These are phyloP conservation scores for Hirundo rustica DNA, from an alignment of 2,797 vertebrate genomes.

Conservation along the genomic window DNA sequence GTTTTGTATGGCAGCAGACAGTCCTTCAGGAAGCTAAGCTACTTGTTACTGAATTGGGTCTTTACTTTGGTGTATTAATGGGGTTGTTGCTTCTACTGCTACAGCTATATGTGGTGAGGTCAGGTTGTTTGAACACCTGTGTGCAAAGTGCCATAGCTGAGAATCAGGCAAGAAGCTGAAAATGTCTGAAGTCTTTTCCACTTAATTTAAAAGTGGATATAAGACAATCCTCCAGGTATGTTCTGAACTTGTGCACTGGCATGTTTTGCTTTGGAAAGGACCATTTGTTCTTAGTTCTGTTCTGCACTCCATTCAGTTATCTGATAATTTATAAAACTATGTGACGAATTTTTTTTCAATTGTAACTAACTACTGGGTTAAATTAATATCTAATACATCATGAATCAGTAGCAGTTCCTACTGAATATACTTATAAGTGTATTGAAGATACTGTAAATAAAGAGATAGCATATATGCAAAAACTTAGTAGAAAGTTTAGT, in stretches of 20 bases:
- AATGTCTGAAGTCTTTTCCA: background rate
- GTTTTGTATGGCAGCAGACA: background rate
- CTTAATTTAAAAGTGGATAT: background rate
- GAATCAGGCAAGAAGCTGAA: background rate
- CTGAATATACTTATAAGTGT: background rate
- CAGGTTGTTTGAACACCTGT: slow-evolving; percentile 4
- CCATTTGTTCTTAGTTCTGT: background rate
- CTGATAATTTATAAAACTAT: background rate
- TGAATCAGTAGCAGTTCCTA: background rate
- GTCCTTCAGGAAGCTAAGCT: background rate
- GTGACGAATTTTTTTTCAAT: background rate
- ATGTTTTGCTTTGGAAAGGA: background rate
- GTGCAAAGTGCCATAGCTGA: background rate
- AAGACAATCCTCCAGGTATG: background rate
- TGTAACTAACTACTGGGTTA: background rate
- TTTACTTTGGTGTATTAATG: background rate
- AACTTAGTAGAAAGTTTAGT: background rate
- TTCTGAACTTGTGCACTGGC: background rate
- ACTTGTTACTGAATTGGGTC: background rate
- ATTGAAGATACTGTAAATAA: background rate
- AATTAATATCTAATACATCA: background rate
- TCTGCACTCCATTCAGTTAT: background rate
- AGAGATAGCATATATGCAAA: background rate
- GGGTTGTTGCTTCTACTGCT: background rate
- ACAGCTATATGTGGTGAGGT: background rate